These are phyloP conservation scores for Drosophila teissieri DNA, from an alignment of 1,140 invertebrate genomes.

Conservation along the genomic window DNA sequence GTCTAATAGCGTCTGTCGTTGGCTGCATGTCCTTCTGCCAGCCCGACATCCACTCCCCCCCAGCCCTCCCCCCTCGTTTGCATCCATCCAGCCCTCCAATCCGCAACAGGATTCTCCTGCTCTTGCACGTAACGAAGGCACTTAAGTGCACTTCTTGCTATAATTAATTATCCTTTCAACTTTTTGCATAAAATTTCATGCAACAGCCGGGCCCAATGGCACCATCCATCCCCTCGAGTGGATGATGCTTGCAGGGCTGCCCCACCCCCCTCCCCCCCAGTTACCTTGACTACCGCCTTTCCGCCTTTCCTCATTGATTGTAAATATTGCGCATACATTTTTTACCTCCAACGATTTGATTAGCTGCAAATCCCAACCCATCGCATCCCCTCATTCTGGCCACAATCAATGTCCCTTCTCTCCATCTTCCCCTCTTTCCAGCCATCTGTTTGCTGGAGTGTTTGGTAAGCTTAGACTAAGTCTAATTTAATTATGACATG, in stretches of 20 bases:
- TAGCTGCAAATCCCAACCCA: slow-evolving; percentile 24
- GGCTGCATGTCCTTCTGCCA: slow-evolving; percentile 38
- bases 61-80: no score
- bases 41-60: not conserved
- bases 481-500: slow-evolving; percentile 83
- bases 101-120: slow-evolving; percentile 36
- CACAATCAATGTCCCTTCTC: slow-evolving; percentile 20
- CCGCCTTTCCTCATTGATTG: slow-evolving; percentile 56
- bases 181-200: slow-evolving; percentile 82
- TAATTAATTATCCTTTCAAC: slow-evolving; percentile 84
- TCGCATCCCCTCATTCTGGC: not conserved
- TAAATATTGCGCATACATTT: slow-evolving; percentile 58
- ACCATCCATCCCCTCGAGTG: slow-evolving; percentile 29
- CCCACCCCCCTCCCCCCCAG: not conserved
- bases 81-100: slow-evolving; percentile 1
- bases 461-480: slow-evolving; percentile 78
- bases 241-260: slow-evolving; percentile 3
- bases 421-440: not conserved
- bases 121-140: slow-evolving; percentile 79
- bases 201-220: slow-evolving; percentile 59
- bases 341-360: slow-evolving; percentile 56
- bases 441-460: slow-evolving; percentile 65
- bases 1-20: slow-evolving; percentile 62
- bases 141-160: slow-evolving; percentile 83
- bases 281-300: slow-evolving; percentile 53